A percentile compares a stretch with the other conserved stretches of the same genome.
Evolutionary conservation across 2,797 vertebrate genomes (phyloP).

Genomic region (Scarus forsteni): DNA sequence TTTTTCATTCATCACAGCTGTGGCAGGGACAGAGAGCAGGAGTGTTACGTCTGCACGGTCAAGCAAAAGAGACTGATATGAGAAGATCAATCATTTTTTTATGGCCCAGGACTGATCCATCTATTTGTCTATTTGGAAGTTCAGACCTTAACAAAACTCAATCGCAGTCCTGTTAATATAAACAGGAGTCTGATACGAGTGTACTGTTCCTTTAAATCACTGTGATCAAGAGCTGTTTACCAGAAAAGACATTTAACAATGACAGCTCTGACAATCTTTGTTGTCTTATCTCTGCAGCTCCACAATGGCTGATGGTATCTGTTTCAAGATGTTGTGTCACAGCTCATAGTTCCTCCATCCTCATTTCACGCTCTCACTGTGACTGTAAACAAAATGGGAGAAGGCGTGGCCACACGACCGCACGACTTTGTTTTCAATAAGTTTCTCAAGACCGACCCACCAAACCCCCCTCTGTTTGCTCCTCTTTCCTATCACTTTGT

Average conservation of each 20-base stretch:
- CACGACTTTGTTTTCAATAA: conserved; percentile 34
- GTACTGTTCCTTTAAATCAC: conserved; percentile 36
- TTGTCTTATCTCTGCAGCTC: conserved; percentile 38
- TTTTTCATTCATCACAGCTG: too few species aligned
- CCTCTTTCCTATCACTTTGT: conserved; percentile 7
- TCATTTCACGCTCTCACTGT: conserved; percentile 1
- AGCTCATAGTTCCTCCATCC: conserved; percentile 14
- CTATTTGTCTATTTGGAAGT: too few species aligned
- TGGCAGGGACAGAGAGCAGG: too few species aligned
- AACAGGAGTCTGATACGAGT: too few species aligned
- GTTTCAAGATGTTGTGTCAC: conserved; percentile 43
- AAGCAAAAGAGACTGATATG: too few species aligned
- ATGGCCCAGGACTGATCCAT: too few species aligned
- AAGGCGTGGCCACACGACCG: conserved; percentile 19
- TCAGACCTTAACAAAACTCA: too few species aligned
- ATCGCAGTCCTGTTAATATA: too few species aligned
- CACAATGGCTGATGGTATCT: conserved; percentile 66
- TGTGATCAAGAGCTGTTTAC: conserved; percentile 18
- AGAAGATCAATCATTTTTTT: too few species aligned
- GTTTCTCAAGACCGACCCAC: conserved; percentile 12
- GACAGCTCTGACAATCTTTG: conserved; percentile 35
- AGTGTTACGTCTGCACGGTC: too few species aligned
- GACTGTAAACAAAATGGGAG: conserved; percentile 50
- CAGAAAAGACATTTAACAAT: conserved; percentile 41
- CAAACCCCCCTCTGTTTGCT: conserved; percentile 13